Percentiles rank a stretch among this genome's conserved stretches.
phyloP scores from a whole-genome alignment of 2,113 vertebrate genomes.

The Clupea harengus region DNA sequence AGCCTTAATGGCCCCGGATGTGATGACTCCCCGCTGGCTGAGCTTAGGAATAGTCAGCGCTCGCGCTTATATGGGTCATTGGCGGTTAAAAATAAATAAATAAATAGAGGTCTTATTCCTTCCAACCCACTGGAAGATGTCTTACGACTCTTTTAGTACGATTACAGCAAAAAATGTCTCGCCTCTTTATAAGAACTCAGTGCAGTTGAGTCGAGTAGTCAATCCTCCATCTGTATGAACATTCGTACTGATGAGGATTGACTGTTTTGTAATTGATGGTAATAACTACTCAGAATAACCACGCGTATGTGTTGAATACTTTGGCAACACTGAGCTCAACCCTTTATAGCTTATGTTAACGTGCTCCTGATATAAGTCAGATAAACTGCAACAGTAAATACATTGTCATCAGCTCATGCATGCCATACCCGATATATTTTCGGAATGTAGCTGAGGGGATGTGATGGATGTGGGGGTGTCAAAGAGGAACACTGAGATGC shows the following conservation, averaged over 20 bases:
- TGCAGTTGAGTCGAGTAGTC: not conserved
- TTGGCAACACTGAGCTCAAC: not conserved
- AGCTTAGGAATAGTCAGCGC: not conserved
- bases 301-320: not conserved
- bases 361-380: not conserved
- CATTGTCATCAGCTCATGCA: not conserved
- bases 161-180: not conserved
- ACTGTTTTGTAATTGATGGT: not conserved
- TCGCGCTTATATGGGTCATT: not conserved
- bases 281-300: not conserved
- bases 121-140: not conserved
- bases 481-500: constrained; percentile 25
- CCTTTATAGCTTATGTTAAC: not conserved
- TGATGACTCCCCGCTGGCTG: not conserved
- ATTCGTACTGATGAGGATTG: not conserved
- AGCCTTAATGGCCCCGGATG: not conserved
- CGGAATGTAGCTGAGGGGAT: not conserved
- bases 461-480: not conserved
- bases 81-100: not conserved
- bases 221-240: not conserved
- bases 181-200: not conserved
- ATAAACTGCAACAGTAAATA: not conserved
- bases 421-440: not conserved
- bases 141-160: not conserved
- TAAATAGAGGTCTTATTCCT: not conserved